Evolutionary conservation across 1,140 invertebrate genomes (phyloP).

Genomic region (Globodera ellingtonae): DNA sequence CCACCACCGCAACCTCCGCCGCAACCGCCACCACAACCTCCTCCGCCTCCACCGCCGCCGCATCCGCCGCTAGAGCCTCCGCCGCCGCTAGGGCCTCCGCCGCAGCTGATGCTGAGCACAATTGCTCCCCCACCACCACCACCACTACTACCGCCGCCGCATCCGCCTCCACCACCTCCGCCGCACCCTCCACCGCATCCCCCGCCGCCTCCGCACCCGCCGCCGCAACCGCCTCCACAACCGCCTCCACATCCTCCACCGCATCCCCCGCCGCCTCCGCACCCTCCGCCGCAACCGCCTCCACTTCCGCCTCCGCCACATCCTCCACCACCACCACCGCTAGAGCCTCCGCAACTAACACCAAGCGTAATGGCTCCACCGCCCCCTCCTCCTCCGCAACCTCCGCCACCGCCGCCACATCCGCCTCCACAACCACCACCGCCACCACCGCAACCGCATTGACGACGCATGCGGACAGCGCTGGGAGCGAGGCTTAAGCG

Average conservation of each 20-base stretch:
- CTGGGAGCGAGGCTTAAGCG: neutral
- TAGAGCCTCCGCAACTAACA: slow-evolving; percentile 22
- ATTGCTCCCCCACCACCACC: neutral
- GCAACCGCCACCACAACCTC: neutral
- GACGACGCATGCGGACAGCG: slow-evolving; percentile 1
- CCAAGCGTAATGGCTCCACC: neutral
- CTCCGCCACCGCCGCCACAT: too few relatives aligned
- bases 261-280: too few relatives aligned
- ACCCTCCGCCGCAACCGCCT: too few relatives aligned
- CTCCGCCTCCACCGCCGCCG: neutral
- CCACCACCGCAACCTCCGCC: neutral
- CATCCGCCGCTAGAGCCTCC: neutral
- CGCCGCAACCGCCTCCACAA: too few relatives aligned
- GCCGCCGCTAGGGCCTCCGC: neutral
- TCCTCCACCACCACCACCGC: neutral
- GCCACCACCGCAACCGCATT: slow-evolving; percentile 15
- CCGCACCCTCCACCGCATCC: neutral
- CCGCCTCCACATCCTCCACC: too few relatives aligned
- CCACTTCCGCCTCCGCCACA: neutral
- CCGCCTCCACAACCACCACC: neutral
- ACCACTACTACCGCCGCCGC: neutral
- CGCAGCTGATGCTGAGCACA: neutral
- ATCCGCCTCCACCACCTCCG: neutral
- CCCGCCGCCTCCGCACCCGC: too few relatives aligned
- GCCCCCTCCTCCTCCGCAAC: neutral